These are phyloP conservation scores for Homarus gammarus DNA, from an alignment of 2,888 invertebrate species.

Conservation along the genomic window DNA sequence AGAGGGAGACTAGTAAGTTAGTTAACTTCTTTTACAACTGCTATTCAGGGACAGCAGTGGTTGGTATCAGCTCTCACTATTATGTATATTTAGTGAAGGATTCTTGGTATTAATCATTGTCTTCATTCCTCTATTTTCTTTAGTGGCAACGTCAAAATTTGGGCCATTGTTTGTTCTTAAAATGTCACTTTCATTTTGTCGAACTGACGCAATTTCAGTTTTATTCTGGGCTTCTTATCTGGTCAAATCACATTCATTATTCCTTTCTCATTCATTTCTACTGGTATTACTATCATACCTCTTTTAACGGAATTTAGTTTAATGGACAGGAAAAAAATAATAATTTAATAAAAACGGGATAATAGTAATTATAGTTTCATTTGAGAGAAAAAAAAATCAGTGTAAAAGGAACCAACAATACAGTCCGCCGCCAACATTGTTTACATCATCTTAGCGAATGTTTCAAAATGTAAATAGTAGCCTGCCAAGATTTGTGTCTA, in stretches of 20 bases:
- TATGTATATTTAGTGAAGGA: constrained; percentile 25
- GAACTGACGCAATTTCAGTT: not conserved
- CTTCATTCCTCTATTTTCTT: constrained; percentile 30
- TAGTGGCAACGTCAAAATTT: constrained; percentile 5
- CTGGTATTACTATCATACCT: not conserved
- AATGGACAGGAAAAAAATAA: no score
- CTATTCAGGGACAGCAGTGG: constrained; percentile 56
- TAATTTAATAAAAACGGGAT: no score
- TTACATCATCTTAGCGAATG: no score
- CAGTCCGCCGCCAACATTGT: no score
- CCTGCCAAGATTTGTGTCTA: no score
- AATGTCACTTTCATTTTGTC: not conserved
- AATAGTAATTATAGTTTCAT: no score
- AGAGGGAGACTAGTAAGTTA: constrained; percentile 41
- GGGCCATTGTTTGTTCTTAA: constrained; percentile 25
- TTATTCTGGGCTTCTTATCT: not conserved
- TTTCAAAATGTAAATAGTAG: no score
- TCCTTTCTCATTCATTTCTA: constrained; percentile 27
- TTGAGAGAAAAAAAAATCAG: no score
- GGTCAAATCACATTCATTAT: constrained; percentile 14
- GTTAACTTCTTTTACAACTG: constrained; percentile 44
- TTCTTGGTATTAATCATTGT: constrained; percentile 44
- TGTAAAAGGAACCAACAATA: no score
- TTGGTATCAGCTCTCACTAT: constrained; percentile 59
- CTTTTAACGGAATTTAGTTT: no score